Conservation (phyloP, 2,797 vertebrate species). For the Knipowitschia caucasica region DNA sequence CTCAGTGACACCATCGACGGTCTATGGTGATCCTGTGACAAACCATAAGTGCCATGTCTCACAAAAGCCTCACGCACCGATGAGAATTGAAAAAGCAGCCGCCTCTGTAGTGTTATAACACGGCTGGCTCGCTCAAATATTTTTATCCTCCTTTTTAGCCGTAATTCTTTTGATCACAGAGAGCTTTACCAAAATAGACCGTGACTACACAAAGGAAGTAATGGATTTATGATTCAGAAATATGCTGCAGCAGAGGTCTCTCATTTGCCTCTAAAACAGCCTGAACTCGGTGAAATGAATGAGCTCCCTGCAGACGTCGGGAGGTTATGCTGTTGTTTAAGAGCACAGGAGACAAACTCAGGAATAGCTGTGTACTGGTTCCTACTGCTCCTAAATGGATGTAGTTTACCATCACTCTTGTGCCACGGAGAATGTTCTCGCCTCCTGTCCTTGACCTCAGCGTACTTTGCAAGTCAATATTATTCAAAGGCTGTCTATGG, state of each 20-base stretch:
- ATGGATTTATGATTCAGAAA: slow-evolving; percentile 31
- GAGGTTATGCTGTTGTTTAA: slow-evolving; percentile 3
- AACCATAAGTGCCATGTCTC: neutral
- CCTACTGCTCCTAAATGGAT: slow-evolving; percentile 48
- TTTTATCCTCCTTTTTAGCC: slow-evolving; percentile 42
- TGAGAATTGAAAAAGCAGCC: neutral
- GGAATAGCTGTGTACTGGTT: slow-evolving; percentile 34
- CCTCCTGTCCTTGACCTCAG: slow-evolving; percentile 70
- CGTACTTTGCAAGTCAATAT: slow-evolving; percentile 78
- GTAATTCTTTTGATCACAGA: slow-evolving; percentile 35
- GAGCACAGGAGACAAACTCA: slow-evolving; percentile 13
- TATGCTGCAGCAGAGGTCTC: slow-evolving; percentile 12
- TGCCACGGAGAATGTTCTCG: slow-evolving; percentile 50
- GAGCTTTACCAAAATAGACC: slow-evolving; percentile 48
- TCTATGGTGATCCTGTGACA: too few relatives aligned
- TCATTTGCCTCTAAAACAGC: slow-evolving; percentile 17
- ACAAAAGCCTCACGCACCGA: neutral
- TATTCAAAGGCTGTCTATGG: slow-evolving; percentile 78
- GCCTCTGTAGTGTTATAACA: slow-evolving; percentile 14
- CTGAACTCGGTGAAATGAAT: slow-evolving; percentile 21
- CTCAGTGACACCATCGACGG: too few relatives aligned
- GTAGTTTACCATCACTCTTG: slow-evolving; percentile 61
- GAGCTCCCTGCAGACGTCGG: neutral
- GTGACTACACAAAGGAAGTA: slow-evolving; percentile 25
- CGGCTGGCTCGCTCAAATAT: slow-evolving; percentile 35